Evolutionary conservation across 2,797 vertebrate genomes (phyloP).

Genomic region (Denticeps clupeoides): DNA sequence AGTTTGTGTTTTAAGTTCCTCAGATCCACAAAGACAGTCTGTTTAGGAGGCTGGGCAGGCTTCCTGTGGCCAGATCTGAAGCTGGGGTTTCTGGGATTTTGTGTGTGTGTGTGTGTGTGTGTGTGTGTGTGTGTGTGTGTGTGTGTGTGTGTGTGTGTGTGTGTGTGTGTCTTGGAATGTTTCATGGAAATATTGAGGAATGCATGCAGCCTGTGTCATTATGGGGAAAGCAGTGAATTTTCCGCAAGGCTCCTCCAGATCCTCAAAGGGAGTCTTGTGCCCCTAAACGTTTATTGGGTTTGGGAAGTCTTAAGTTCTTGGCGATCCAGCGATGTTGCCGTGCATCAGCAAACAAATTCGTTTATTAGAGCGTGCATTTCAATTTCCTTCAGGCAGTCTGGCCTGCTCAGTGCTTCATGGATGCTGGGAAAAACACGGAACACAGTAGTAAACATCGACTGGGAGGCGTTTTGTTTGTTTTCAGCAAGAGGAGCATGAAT

Average conservation of each 20-base stretch:
- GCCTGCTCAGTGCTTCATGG: neutral
- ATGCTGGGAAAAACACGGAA: neutral
- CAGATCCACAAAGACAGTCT: conserved; percentile 36
- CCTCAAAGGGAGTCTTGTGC: neutral
- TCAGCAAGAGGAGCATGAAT: too few relatives aligned
- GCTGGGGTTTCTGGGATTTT: neutral
- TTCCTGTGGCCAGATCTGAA: conserved; percentile 8
- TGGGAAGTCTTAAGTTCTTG: conserved; percentile 10
- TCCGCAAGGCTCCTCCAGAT: neutral
- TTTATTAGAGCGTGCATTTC: conserved; percentile 42
- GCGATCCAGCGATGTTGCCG: conserved; percentile 9
- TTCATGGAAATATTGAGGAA: conserved; percentile 7
- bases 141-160: conserved; percentile 4
- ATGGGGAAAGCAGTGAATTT: neutral
- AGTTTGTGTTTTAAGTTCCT: conserved; percentile 20
- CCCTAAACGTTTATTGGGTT: conserved; percentile 5
- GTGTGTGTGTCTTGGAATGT: conserved; percentile 8
- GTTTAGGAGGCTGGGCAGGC: conserved; percentile 25
- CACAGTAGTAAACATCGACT: too few relatives aligned
- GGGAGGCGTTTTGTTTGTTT: too few relatives aligned
- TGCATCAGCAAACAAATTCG: conserved; percentile 25
- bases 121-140: neutral
- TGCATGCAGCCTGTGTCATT: conserved; percentile 1
- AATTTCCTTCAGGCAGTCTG: too few relatives aligned
- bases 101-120: conserved; percentile 11